Evolutionary conservation across 2,888 invertebrate genomes (phyloP).

Genomic region (Drosophila lacicola): DNA sequence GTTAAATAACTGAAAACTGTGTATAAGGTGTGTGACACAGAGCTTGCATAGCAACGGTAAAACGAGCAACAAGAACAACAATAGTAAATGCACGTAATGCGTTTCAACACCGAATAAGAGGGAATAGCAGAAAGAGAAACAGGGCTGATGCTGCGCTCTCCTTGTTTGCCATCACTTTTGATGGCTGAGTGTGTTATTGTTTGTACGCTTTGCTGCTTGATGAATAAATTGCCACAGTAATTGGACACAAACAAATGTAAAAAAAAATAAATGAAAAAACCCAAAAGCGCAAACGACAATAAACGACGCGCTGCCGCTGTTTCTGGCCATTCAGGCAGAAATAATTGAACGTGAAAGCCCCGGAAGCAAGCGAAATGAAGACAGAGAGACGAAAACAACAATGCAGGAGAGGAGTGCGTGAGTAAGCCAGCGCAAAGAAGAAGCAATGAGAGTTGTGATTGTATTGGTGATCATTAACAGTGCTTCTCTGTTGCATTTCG

Average conservation of each 20-base stretch:
- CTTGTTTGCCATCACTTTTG: constrained; percentile 12
- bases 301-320: constrained; percentile 27
- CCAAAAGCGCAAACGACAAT: constrained; percentile 46
- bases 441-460: neutral
- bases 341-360: constrained; percentile 64
- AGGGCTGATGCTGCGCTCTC: constrained; percentile 14
- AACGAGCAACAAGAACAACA: constrained; percentile 16
- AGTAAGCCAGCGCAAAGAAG: neutral
- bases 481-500: constrained; percentile 11
- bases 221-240: constrained; percentile 69
- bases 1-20: constrained; percentile 20
- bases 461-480: constrained; percentile 11
- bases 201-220: constrained; percentile 46
- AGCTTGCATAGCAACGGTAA: constrained; percentile 38
- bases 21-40: constrained; percentile 30
- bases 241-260: constrained; percentile 50
- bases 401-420: neutral
- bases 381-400: constrained; percentile 13
- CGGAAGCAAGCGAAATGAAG: constrained; percentile 44
- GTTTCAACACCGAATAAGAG: constrained; percentile 22
- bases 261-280: constrained; percentile 26
- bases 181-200: constrained; percentile 24
- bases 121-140: constrained; percentile 2
- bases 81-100: constrained; percentile 36
- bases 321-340: constrained; percentile 58